Conservation (phyloP, 2,797 vertebrate genomes). For the Darevskia nairensis region DNA sequence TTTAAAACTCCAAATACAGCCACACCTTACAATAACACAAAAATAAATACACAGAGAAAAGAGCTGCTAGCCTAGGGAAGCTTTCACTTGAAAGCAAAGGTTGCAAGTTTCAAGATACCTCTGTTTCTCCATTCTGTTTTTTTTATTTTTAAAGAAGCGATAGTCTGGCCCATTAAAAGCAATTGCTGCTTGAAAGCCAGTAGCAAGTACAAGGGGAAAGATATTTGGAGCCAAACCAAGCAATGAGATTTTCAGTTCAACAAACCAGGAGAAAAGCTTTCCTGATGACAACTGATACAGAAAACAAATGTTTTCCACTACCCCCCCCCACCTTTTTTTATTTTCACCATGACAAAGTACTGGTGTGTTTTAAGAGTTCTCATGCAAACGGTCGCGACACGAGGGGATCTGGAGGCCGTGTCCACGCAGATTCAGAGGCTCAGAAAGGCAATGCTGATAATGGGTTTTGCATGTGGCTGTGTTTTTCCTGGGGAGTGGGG, state of each 20-base stretch:
- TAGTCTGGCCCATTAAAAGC: neutral
- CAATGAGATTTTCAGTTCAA: neutral
- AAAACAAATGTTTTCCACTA: constrained; percentile 1
- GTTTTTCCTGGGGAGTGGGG: constrained; percentile 22
- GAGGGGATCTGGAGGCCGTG: constrained; percentile 31
- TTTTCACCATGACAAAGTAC: constrained; percentile 41
- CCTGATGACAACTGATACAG: constrained; percentile 27
- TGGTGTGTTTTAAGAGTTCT: neutral
- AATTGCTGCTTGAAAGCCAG: neutral
- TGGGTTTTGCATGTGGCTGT: constrained; percentile 56
- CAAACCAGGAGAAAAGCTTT: constrained; percentile 19
- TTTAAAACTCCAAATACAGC: no score
- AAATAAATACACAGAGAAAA: no score
- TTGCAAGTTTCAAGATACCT: neutral
- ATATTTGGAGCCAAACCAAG: constrained; percentile 25
- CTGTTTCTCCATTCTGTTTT: neutral
- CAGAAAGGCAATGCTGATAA: constrained; percentile 45
- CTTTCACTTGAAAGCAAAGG: neutral
- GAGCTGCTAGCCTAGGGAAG: no score
- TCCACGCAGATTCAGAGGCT: constrained; percentile 47
- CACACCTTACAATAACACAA: no score
- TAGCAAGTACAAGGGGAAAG: neutral
- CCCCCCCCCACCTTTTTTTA: neutral
- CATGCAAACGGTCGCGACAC: constrained; percentile 21
- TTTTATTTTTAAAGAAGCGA: neutral